Conservation (phyloP, 2,113 vertebrate genomes). For the Pedetes capensis region DNA sequence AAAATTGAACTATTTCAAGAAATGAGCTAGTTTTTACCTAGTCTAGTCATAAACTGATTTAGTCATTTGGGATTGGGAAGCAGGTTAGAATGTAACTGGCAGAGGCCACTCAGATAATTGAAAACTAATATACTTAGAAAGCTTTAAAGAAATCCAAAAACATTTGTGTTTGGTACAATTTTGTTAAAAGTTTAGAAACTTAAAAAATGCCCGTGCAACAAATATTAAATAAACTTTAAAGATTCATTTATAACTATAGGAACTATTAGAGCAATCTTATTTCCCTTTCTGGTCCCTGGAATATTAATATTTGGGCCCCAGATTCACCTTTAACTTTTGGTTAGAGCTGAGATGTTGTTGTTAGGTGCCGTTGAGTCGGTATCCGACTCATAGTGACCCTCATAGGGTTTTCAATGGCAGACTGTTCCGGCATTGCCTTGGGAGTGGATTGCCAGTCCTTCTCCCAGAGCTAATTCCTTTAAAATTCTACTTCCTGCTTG, state of each 20-base stretch:
- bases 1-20: background rate
- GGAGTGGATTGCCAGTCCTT: no score
- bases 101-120: background rate
- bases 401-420: no score
- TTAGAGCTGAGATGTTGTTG: background rate
- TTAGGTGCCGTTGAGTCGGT: no score
- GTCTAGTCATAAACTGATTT: background rate
- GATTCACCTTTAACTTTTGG: background rate
- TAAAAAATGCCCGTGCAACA: background rate
- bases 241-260: background rate
- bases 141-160: background rate
- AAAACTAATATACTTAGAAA: background rate
- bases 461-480: background rate
- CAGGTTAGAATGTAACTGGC: background rate
- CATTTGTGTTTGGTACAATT: constrained; percentile 4
- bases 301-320: background rate
- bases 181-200: constrained; percentile 35
- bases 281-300: background rate
- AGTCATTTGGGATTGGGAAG: background rate
- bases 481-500: background rate
- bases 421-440: no score
- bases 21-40: background rate
- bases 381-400: no score
- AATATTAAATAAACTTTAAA: background rate
- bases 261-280: background rate